These are phyloP conservation scores for Fistularia commersonii DNA, from an alignment of 2,797 vertebrate species.

Conservation along the genomic window DNA sequence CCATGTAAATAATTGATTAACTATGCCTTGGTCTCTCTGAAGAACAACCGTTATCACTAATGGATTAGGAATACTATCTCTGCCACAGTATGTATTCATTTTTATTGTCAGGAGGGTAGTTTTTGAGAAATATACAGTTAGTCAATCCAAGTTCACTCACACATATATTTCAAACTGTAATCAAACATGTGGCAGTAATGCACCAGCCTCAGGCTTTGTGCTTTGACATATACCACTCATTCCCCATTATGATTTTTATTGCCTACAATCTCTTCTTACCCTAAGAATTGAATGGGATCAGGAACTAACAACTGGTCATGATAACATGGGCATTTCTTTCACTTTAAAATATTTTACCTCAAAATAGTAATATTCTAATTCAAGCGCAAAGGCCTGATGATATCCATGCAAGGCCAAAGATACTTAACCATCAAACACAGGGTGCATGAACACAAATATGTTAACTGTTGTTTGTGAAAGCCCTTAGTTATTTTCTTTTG, in stretches of 20 bases:
- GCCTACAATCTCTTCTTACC: slow-evolving; percentile 23
- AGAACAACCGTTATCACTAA: neutral
- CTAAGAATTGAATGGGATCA: slow-evolving; percentile 23
- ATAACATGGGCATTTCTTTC: slow-evolving; percentile 20
- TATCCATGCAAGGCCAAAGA: slow-evolving; percentile 35
- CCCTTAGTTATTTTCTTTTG: slow-evolving; percentile 49
- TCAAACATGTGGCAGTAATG: slow-evolving; percentile 9
- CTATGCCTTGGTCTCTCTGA: too few relatives aligned
- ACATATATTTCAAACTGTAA: neutral
- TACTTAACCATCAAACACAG: slow-evolving; percentile 28
- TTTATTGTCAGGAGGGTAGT: neutral
- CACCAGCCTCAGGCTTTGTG: slow-evolving; percentile 12
- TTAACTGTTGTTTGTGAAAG: slow-evolving; percentile 24
- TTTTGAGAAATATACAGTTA: slow-evolving; percentile 1
- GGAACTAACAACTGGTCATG: slow-evolving; percentile 9
- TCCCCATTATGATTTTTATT: slow-evolving; percentile 6
- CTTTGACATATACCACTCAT: slow-evolving; percentile 19
- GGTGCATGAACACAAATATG: slow-evolving; percentile 1
- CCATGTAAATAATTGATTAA: slow-evolving; percentile 1
- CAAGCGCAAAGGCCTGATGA: slow-evolving; percentile 19
- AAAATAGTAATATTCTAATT: slow-evolving; percentile 26
- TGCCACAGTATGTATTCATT: neutral
- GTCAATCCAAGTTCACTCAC: slow-evolving; percentile 2
- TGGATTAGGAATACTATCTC: neutral
- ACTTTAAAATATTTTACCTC: slow-evolving; percentile 18